These are phyloP conservation scores for Orthosia gothica DNA, from an alignment of 2,888 invertebrate genomes.

Conservation along the genomic window DNA sequence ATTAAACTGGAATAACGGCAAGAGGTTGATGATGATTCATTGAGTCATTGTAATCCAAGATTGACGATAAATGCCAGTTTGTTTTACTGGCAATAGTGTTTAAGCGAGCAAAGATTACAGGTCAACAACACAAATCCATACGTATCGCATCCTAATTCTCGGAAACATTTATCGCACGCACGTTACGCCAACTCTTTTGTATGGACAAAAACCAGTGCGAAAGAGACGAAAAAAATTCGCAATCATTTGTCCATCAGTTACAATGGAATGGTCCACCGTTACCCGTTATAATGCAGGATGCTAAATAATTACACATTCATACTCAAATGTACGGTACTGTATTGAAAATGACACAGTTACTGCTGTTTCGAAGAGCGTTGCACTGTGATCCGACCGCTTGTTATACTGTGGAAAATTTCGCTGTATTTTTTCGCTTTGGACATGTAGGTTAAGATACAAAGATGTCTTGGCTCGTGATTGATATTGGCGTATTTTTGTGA, in stretches of 20 bases:
- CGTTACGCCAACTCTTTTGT: constrained; percentile 66
- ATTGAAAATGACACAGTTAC: constrained; percentile 70
- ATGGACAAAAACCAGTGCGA: constrained; percentile 60
- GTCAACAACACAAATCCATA: constrained; percentile 50
- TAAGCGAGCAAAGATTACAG: constrained; percentile 19
- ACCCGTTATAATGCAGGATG: constrained; percentile 84
- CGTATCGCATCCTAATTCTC: constrained; percentile 64
- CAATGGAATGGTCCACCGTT: constrained; percentile 87
- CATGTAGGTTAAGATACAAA: constrained; percentile 45
- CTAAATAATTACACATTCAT: constrained; percentile 87
- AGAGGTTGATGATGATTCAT: too few species aligned
- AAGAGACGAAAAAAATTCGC: constrained; percentile 75
- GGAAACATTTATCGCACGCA: constrained; percentile 68
- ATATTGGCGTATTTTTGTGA: constrained; percentile 22
- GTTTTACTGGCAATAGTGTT: background rate
- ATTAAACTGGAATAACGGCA: too few species aligned
- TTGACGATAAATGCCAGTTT: background rate
- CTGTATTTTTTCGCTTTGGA: constrained; percentile 25
- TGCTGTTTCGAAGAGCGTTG: constrained; percentile 62
- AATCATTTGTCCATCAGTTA: constrained; percentile 88
- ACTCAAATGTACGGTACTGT: constrained; percentile 76
- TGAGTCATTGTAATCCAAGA: background rate
- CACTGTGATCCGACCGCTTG: constrained; percentile 59
- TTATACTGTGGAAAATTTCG: constrained; percentile 55
- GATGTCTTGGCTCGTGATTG: constrained; percentile 41